Base-by-base conservation (phyloP, 1,140 invertebrate genomes). In the Schmidtea mediterranea region DNA sequence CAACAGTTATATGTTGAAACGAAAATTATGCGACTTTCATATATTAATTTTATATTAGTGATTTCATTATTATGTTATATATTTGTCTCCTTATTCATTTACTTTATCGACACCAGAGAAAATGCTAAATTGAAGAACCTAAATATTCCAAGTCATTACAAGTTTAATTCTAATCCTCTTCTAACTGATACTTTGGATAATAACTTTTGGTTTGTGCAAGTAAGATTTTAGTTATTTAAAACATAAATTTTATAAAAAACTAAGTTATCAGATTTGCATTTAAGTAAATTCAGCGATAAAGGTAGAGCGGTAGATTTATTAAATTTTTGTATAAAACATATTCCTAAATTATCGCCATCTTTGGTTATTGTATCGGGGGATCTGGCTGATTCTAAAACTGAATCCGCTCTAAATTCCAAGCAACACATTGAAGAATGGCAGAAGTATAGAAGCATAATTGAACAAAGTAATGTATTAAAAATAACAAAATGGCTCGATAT, bases 401-500 rank as follows among this genome's bases (percentile, higher is more conserved):
- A 62, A 53, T 75, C 82, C 62, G 72, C 73, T 54, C 73, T 81
- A 56, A 79, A 80, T 6, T 86, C 81, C 19, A 71, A 71, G 23
- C 82, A 89, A 68, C 75, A 74, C 56, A 62, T 76, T 55, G 72
- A 75, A 57, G 84, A 90, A 69, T 90, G 83, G 83, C 59, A 74
- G 51, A 69, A 73, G 54, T 90, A 90, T 62, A 67, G 73, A 52
- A 69, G 75, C 55, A 69, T 78, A 52, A 66, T 87, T 22, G 69
- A 73, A 36, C 71, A 77, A 52, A 74, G 73, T 51, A 71, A 74
- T 53, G 70, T 81, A 18, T 65, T 63, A 26, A 67, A 75, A 43
- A 74, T 73, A 59, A 80, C 79, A 2, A 66, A 72, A 9, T 89
- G 82, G 82, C 66, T 89, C 40, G 84, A 89, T 67, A 77, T 86